Evolutionary conservation across 2,888 invertebrate genomes (phyloP).

Genomic region (Drosophila nigricruria): DNA sequence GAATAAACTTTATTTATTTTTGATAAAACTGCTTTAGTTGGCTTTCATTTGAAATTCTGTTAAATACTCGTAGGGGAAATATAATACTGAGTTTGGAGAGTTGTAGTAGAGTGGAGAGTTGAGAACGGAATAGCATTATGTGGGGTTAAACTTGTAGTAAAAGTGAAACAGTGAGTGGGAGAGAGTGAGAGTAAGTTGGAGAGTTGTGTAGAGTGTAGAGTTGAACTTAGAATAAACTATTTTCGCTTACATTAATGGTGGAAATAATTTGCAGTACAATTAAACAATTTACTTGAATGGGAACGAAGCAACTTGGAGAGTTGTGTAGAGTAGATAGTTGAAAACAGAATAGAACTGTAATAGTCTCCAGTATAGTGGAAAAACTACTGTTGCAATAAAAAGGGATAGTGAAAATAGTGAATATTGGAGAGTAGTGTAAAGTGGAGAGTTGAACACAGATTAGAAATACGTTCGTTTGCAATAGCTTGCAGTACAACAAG

Average conservation of each 20-base stretch:
- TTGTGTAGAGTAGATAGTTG: not conserved
- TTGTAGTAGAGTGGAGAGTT: not conserved
- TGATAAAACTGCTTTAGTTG: constrained; percentile 29
- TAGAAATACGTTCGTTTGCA: not conserved
- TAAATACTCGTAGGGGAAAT: constrained; percentile 66
- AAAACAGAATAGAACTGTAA: not conserved
- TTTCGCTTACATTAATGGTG: too few species aligned
- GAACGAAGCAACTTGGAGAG: not conserved
- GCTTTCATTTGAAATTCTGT: constrained; percentile 41
- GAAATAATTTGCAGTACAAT: too few species aligned
- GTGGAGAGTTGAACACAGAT: not conserved
- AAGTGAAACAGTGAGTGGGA: not conserved
- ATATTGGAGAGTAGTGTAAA: not conserved
- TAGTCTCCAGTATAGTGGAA: not conserved
- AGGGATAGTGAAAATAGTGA: not conserved
- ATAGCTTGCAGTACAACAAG: not conserved
- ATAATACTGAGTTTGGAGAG: not conserved
- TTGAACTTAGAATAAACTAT: not conserved
- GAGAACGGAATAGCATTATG: not conserved
- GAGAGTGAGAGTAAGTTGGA: not conserved
- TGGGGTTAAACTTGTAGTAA: not conserved
- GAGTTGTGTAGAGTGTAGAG: not conserved
- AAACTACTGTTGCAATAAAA: too few species aligned
- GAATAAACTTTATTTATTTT: constrained; percentile 61
- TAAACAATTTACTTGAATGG: too few species aligned